Evolutionary conservation across 2,888 invertebrate species (phyloP).

Genomic region (Leuctra nigra): DNA sequence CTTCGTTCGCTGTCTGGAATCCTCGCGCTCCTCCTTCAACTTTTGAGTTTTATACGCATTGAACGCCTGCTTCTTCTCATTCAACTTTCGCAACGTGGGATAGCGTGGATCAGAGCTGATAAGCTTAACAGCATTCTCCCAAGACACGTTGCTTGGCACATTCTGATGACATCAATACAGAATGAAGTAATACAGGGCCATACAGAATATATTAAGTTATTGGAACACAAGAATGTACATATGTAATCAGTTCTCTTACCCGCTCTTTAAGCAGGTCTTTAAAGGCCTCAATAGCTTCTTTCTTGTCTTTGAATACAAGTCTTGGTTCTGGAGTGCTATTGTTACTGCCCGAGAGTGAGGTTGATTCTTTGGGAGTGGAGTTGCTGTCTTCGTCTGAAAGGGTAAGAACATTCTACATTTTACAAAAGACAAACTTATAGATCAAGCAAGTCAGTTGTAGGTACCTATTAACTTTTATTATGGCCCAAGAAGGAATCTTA

Average conservation of each 20-base stretch:
- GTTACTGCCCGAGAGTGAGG: slow-evolving; percentile 37
- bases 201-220: too few species aligned
- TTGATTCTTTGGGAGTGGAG: slow-evolving; percentile 42
- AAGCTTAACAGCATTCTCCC: slow-evolving; percentile 96
- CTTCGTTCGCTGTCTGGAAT: slow-evolving; percentile 72
- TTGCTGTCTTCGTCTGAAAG: slow-evolving; percentile 43
- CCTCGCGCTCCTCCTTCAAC: slow-evolving; percentile 95
- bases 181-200: too few species aligned
- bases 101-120: slow-evolving; percentile 86
- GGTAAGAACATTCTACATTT: too few species aligned
- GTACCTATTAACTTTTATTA: too few species aligned
- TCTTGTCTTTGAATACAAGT: slow-evolving; percentile 80
- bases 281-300: slow-evolving; percentile 95
- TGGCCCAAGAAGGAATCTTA: too few species aligned
- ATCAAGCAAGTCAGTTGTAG: too few species aligned
- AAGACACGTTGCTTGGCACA: slow-evolving; percentile 89
- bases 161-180: too few species aligned
- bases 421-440: too few species aligned
- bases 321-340: slow-evolving; percentile 51
- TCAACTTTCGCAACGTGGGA: slow-evolving; percentile 83
- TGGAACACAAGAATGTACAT: too few species aligned
- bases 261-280: slow-evolving; percentile 90
- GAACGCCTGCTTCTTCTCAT: slow-evolving; percentile 97
- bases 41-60: slow-evolving; percentile 98
- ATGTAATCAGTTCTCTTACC: too few species aligned